These are phyloP conservation scores for Bradypus variegatus DNA, from an alignment of 2,797 vertebrate genomes.

Conservation along the genomic window DNA sequence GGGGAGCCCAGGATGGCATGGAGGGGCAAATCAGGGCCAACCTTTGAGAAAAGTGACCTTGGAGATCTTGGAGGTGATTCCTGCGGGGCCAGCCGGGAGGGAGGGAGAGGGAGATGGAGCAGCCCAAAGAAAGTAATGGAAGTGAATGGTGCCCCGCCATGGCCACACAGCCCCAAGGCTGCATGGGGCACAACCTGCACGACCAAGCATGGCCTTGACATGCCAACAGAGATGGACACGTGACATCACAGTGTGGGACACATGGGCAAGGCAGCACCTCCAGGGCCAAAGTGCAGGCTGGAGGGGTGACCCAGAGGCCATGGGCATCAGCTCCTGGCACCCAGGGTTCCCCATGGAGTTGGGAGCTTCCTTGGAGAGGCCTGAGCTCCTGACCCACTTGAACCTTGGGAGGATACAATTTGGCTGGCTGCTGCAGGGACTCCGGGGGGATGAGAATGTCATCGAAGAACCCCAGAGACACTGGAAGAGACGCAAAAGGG, in stretches of 20 bases:
- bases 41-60: not conserved
- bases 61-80: not conserved
- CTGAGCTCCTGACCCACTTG: not conserved
- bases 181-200: too few relatives aligned
- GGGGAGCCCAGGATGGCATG: not conserved
- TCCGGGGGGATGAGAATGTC: conserved; percentile 96
- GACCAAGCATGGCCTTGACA: not conserved
- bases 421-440: conserved; percentile 94
- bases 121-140: not conserved
- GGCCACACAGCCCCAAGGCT: not conserved
- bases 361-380: not conserved
- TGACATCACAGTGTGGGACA: rapidly evolving
- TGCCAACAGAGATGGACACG: too few relatives aligned
- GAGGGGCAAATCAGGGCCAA: too few relatives aligned
- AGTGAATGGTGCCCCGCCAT: not conserved
- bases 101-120: not conserved
- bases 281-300: not conserved
- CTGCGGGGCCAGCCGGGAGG: not conserved
- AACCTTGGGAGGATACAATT: conserved; percentile 91
- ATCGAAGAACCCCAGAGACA: conserved; percentile 96
- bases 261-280: not conserved
- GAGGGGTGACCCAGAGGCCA: not conserved
- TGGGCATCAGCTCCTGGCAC: not conserved
- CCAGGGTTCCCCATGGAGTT: not conserved
- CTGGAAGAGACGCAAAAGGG: conserved; percentile 71